These are phyloP conservation scores for Crambe crambe DNA, from an alignment of 37 sponge, comb jelly and placozoan genomes.

Conservation along the genomic window DNA sequence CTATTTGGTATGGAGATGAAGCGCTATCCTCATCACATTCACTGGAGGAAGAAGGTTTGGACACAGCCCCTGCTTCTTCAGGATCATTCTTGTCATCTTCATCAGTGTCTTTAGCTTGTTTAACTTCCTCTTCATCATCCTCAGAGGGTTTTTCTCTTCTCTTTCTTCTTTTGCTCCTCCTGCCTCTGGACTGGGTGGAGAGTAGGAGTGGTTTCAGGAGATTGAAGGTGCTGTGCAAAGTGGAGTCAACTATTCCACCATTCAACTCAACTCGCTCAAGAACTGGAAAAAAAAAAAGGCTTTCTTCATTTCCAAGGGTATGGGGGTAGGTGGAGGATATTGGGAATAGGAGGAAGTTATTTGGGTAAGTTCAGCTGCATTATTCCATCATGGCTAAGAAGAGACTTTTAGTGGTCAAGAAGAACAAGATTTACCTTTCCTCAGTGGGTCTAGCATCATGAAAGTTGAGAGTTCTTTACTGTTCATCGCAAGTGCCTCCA, in stretches of 20 bases:
- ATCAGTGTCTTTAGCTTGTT: neutral
- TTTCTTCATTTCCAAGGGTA: no score
- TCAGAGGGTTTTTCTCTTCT: neutral
- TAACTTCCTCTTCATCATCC: neutral
- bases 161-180: neutral
- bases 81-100: neutral
- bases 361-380: no score
- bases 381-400: no score
- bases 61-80: neutral
- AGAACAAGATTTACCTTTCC: slow-evolving; percentile 14
- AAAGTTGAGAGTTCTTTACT: slow-evolving; percentile 5
- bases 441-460: slow-evolving; percentile 36
- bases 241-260: neutral
- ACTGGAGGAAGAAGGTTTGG: neutral
- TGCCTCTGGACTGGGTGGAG: neutral
- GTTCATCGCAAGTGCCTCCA: slow-evolving; percentile 21
- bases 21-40: neutral
- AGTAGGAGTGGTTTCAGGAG: neutral
- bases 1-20: neutral
- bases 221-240: neutral
- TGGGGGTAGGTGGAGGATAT: no score
- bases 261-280: neutral
- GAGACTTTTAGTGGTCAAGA: no score
- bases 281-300: neutral
- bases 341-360: no score